Base-by-base conservation (phyloP, 2,888 invertebrate genomes). In the Erpobdella octoculata region DNA sequence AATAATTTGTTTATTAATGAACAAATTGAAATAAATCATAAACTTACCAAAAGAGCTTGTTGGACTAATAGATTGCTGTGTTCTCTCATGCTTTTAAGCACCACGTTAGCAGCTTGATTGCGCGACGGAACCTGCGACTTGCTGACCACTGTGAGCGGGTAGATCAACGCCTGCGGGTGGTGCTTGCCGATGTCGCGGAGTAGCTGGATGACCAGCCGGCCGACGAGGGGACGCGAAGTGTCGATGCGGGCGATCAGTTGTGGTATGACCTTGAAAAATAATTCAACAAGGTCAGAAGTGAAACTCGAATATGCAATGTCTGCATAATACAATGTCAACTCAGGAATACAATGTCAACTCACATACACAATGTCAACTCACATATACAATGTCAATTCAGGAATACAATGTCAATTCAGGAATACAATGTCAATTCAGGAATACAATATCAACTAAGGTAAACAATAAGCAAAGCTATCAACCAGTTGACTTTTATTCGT, bases 201-300 rank as follows among this genome's bases (percentile, higher is more conserved):
- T 28, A 98, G 85, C 79, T 93, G 90, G 81, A 94, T 92, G 74
- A 99, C 94, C 59, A 96, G 85, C 74, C 91, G 89, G 0, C 92
- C 91, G 0, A 97, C 95, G 70, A 93, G 84, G 70, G 89, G 89
- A 41, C 93, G 86, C 0, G 91, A 91, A 0, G 94, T 94, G 80
- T 99, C 98, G 74, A 99, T 96, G 70, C 98, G 88, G 0, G 98
- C 97, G 76, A 99, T 98, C 37, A 99, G 85, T 82, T 99, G 98
- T 0, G 98, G 98, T 77, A 99, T 96, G 0, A 99, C 96, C 85
- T 86, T 77, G 15, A 68, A 74, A n/a, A 21, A 15, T 41, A 73
- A 25, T 21, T n/a, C 9, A 9, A 41, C 9, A 41, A 41, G 41
- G 9, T 41, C 41, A 41, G 18, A 41, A 41, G n/a, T n/a, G n/a